A percentile compares a stretch with the other conserved stretches of the same genome.
These are phyloP conservation scores for Rhipidura dahli DNA, from an alignment of 2,113 vertebrate genomes.

Conservation along the genomic window DNA sequence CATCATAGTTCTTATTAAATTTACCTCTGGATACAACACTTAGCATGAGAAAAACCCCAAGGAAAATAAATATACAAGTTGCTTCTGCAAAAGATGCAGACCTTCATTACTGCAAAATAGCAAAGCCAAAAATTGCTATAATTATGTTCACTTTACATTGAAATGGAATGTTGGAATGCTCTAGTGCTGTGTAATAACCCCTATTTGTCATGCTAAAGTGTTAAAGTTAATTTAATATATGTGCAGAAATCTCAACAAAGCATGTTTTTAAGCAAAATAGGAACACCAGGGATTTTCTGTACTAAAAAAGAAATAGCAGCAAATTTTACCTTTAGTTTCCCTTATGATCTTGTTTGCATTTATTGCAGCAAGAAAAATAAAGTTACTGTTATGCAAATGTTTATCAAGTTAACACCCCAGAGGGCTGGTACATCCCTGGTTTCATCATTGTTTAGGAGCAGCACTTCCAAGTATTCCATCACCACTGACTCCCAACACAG, in stretches of 20 bases:
- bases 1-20: background rate
- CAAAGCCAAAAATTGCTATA: conserved; percentile 55
- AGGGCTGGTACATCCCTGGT: background rate
- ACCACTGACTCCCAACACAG: background rate
- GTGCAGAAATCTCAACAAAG: background rate
- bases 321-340: background rate
- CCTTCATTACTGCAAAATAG: conserved; percentile 12
- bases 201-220: conserved; percentile 59
- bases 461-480: conserved; percentile 16
- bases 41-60: background rate
- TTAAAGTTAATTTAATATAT: conserved; percentile 53
- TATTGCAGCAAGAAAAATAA: conserved; percentile 33
- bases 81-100: background rate
- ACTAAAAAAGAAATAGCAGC: background rate
- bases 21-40: background rate
- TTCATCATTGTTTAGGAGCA: conserved; percentile 61
- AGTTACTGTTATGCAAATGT: conserved; percentile 18
- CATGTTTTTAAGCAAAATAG: background rate
- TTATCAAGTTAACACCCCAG: background rate
- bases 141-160: conserved; percentile 51
- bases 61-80: background rate
- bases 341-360: conserved; percentile 12
- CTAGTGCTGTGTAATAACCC: conserved; percentile 43
- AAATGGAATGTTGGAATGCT: conserved; percentile 34
- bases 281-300: background rate